phyloP scores from a whole-genome alignment of 2,888 invertebrate species.

The Bedellia somnulentella region DNA sequence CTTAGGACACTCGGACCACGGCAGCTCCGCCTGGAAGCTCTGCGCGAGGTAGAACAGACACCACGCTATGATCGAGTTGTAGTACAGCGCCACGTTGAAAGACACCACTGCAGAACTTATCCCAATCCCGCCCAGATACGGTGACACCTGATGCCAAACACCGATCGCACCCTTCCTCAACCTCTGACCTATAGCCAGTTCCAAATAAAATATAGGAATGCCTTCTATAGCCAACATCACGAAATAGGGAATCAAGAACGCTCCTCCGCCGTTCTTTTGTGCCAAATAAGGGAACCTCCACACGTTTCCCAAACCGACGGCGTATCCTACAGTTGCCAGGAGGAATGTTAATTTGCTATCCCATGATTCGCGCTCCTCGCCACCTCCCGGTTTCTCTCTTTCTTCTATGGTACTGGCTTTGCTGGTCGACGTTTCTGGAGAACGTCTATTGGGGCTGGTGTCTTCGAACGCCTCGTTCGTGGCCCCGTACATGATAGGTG shows the following conservation, averaged over 20 bases:
- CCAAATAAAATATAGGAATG: slow-evolving; percentile 94
- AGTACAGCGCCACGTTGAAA: slow-evolving; percentile 94
- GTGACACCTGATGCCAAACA: slow-evolving; percentile 93
- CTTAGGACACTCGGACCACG: slow-evolving; percentile 91
- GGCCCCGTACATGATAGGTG: slow-evolving; percentile 75
- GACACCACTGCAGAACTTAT: slow-evolving; percentile 95
- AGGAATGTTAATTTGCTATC: slow-evolving; percentile 91
- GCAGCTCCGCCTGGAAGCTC: slow-evolving; percentile 89
- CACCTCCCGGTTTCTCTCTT: slow-evolving; percentile 69
- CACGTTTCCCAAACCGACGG: slow-evolving; percentile 92
- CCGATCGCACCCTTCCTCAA: slow-evolving; percentile 92
- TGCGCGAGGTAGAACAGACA: slow-evolving; percentile 93
- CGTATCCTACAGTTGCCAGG: slow-evolving; percentile 91
- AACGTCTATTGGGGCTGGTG: slow-evolving; percentile 42
- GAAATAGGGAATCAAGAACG: slow-evolving; percentile 95
- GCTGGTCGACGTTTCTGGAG: slow-evolving; percentile 51
- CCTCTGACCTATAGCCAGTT: slow-evolving; percentile 92
- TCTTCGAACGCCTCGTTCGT: slow-evolving; percentile 80
- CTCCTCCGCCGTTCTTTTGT: slow-evolving; percentile 94
- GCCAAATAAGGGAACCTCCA: slow-evolving; percentile 96
- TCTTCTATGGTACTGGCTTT: slow-evolving; percentile 69
- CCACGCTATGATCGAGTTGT: slow-evolving; percentile 98
- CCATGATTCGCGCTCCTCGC: slow-evolving; percentile 85
- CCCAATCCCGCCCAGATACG: slow-evolving; percentile 86
- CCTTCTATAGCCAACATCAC: slow-evolving; percentile 94